phyloP scores from a whole-genome alignment of 2,113 vertebrate genomes.

The Apeltes quadracus region DNA sequence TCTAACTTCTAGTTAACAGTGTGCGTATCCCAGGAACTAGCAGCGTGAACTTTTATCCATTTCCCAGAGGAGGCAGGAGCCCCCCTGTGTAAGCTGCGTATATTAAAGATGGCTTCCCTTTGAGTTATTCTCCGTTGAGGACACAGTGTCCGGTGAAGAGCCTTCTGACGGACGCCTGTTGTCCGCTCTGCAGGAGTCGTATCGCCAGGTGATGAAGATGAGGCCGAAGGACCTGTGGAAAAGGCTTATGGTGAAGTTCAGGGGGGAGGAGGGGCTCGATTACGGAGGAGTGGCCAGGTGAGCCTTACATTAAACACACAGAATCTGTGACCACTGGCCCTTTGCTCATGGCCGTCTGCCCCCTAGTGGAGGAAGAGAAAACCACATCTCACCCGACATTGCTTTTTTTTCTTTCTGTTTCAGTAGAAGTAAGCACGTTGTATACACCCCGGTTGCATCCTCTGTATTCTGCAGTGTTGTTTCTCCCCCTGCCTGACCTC shows the following conservation, averaged over 20 bases:
- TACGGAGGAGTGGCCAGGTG: conserved; percentile 99
- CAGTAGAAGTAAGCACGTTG: background rate
- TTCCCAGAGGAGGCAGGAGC: background rate
- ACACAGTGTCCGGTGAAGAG: background rate
- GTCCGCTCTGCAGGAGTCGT: conserved; percentile 87
- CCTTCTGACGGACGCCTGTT: background rate
- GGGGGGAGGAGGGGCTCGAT: conserved; percentile 97
- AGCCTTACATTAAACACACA: conserved; percentile 23
- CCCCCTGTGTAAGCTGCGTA: too few relatives aligned
- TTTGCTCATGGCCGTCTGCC: conserved; percentile 11
- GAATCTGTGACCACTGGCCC: background rate
- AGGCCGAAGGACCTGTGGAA: conserved; percentile 99
- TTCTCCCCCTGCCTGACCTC: background rate
- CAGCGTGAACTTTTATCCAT: background rate
- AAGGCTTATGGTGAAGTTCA: conserved; percentile 98
- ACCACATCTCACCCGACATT: background rate
- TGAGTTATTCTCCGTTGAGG: background rate
- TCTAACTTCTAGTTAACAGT: background rate
- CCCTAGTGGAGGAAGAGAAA: conserved; percentile 42
- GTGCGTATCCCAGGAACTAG: background rate
- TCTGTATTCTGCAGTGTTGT: background rate
- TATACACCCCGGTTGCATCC: background rate
- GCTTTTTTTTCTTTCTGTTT: background rate
- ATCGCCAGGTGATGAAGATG: conserved; percentile 99
- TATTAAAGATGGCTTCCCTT: conserved; percentile 6